These are phyloP conservation scores for Heliothis virescens DNA, from an alignment of 1,140 invertebrate genomes.

Conservation along the genomic window DNA sequence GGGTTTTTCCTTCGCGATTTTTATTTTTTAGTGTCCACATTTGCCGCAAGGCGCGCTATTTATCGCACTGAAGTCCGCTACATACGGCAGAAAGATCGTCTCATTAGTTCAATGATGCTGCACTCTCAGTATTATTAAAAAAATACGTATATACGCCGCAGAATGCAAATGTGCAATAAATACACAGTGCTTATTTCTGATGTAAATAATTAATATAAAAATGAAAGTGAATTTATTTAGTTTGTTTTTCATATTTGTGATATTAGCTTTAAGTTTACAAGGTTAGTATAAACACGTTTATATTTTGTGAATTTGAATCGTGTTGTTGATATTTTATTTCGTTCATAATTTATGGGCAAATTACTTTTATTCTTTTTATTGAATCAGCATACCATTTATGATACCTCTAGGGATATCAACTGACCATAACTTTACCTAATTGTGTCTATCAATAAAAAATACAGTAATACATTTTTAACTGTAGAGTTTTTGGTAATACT, in stretches of 20 bases:
- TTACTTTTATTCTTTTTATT: neutral
- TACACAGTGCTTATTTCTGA: neutral
- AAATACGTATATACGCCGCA: neutral
- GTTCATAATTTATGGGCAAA: neutral
- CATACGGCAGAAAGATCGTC: constrained; percentile 4
- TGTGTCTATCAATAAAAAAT: too few species aligned
- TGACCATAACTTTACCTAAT: too few species aligned
- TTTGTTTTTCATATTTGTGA: constrained; percentile 34
- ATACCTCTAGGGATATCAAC: too few species aligned
- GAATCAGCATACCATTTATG: too few species aligned
- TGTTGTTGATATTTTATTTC: constrained; percentile 6
- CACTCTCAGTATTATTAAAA: constrained; percentile 22
- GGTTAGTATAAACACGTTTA: constrained; percentile 25
- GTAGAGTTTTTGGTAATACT: too few species aligned
- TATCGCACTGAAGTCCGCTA: constrained; percentile 11
- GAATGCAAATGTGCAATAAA: constrained; percentile 24
- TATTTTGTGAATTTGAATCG: neutral
- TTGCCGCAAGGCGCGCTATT: constrained; percentile 4
- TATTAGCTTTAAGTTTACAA: constrained; percentile 31
- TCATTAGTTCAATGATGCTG: constrained; percentile 42
- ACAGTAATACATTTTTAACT: too few species aligned
- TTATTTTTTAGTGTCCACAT: constrained; percentile 2
- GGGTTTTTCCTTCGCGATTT: neutral
- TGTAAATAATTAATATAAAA: constrained; percentile 6
- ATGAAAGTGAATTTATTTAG: constrained; percentile 34